Conservation (phyloP, 2,888 invertebrate species). For the Hipparchia semele region DNA sequence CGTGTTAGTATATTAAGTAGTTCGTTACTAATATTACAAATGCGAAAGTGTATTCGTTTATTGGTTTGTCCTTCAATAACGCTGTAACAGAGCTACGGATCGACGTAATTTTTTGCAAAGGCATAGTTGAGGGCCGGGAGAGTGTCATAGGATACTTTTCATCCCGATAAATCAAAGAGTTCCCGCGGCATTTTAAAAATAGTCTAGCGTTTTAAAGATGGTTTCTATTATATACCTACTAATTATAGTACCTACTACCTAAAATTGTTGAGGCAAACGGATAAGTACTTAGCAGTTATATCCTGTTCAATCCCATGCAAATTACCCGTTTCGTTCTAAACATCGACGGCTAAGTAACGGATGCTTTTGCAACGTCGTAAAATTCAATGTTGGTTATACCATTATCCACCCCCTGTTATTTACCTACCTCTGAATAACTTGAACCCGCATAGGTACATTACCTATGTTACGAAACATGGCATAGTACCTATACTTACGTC, state of each 20-base stretch:
- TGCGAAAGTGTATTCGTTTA: no score
- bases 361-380: constrained; percentile 52
- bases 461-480: constrained; percentile 61
- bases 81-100: no score
- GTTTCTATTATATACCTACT: background rate
- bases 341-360: constrained; percentile 37
- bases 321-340: constrained; percentile 48
- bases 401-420: constrained; percentile 48
- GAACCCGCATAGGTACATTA: constrained; percentile 51
- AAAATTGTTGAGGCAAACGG: constrained; percentile 49
- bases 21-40: no score
- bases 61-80: no score
- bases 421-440: constrained; percentile 42
- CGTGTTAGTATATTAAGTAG: no score
- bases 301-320: constrained; percentile 48
- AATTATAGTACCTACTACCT: background rate
- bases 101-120: no score
- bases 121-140: no score
- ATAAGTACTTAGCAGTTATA: constrained; percentile 38
- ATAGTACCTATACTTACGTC: constrained; percentile 45
- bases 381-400: constrained; percentile 48
- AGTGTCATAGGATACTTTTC: no score
- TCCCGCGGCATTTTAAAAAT: no score
- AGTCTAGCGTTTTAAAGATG: no score
- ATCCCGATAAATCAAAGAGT: no score